Evolutionary conservation across 92 coral and sea anemone genomes (phyloP).

Genomic region (Isaurus tuberculatus): DNA sequence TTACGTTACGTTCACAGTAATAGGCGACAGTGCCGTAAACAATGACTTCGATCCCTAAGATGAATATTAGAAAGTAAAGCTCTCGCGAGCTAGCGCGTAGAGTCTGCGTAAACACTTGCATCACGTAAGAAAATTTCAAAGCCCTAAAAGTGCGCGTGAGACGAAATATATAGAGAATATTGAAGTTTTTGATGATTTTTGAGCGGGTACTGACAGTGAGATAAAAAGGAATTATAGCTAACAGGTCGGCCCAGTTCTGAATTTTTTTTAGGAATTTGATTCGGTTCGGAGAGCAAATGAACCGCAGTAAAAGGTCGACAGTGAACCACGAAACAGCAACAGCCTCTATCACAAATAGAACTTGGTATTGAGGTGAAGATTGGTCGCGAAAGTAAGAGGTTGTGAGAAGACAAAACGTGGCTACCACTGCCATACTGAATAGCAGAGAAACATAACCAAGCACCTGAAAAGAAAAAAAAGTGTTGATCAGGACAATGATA

Average conservation of each 20-base stretch:
- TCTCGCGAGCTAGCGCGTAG: conserved; percentile 95
- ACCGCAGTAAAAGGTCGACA: conserved; percentile 79
- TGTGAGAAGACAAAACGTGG: conserved; percentile 87
- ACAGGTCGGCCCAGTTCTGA: conserved; percentile 92
- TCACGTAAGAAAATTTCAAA: conserved; percentile 93
- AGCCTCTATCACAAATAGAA: conserved; percentile 74
- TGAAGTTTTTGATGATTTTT: conserved; percentile 71
- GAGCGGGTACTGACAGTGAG: conserved; percentile 76
- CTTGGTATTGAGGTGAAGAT: conserved; percentile 67
- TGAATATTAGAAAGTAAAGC: conserved; percentile 89
- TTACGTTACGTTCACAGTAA: conserved; percentile 81
- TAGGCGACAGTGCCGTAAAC: conserved; percentile 94
- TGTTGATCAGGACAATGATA: too few relatives aligned
- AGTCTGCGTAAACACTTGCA: conserved; percentile 98
- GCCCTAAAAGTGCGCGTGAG: conserved; percentile 94
- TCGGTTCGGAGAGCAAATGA: conserved; percentile 78
- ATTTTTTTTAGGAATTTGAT: conserved; percentile 69
- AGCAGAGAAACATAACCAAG: conserved; percentile 87
- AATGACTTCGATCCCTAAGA: conserved; percentile 81
- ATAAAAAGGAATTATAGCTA: conserved; percentile 93
- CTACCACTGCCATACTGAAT: conserved; percentile 89
- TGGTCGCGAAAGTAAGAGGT: conserved; percentile 73
- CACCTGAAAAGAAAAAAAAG: conserved; percentile 61
- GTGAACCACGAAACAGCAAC: conserved; percentile 96
- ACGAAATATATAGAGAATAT: conserved; percentile 91